A percentile compares a stretch with the other conserved stretches of the same genome.
Conservation (phyloP, 2,888 invertebrate species). For the Amiota minor region DNA sequence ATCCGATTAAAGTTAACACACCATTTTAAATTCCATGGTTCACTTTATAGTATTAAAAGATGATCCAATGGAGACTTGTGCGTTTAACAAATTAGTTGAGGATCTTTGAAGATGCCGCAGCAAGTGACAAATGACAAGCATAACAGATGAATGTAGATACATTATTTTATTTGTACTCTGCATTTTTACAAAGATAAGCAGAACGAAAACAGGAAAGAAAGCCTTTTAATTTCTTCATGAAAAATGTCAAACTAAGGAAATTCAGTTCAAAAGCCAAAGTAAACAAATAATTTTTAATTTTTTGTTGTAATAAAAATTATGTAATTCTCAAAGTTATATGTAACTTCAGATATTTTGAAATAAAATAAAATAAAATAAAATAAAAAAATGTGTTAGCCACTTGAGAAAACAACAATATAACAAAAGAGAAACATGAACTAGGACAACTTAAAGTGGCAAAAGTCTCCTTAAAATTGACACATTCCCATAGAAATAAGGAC, state of each 20-base stretch:
- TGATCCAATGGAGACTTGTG: constrained; percentile 46
- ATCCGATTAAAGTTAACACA: background rate
- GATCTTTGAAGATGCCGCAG: constrained; percentile 65
- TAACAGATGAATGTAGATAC: constrained; percentile 65
- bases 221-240: background rate
- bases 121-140: constrained; percentile 66
- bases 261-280: too few species aligned
- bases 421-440: background rate
- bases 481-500: constrained; percentile 37
- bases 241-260: too few species aligned
- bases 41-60: constrained; percentile 36
- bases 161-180: constrained; percentile 57
- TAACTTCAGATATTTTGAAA: too few species aligned
- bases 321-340: too few species aligned
- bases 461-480: constrained; percentile 61
- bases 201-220: constrained; percentile 29
- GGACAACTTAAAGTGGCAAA: constrained; percentile 59
- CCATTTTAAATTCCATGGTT: constrained; percentile 39
- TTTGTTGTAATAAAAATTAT: too few species aligned
- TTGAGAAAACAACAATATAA: constrained; percentile 56
- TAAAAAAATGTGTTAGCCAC: constrained; percentile 56
- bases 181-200: constrained; percentile 34
- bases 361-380: constrained; percentile 16
- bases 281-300: too few species aligned
- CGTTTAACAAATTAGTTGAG: constrained; percentile 68